phyloP scores from a whole-genome alignment of 2,888 invertebrate genomes.

The Lochmaea crataegi region DNA sequence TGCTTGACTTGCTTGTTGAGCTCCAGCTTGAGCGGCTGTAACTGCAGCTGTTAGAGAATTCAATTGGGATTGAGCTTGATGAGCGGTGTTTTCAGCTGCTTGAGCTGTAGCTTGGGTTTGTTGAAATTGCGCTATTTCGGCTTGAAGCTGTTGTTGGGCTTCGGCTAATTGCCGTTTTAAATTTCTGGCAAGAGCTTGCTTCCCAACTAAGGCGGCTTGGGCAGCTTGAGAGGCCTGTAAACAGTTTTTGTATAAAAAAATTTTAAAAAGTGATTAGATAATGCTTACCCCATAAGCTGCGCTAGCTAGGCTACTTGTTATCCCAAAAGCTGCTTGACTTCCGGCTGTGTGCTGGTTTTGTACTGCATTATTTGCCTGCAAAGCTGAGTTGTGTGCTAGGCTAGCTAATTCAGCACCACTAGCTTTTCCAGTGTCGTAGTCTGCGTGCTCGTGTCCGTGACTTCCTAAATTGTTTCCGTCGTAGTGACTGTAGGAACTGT shows the following conservation, averaged over 20 bases:
- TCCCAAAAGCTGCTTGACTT: slow-evolving; percentile 79
- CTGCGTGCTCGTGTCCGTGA: slow-evolving; percentile 12
- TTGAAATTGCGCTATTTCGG: slow-evolving; percentile 75
- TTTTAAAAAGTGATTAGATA: not conserved
- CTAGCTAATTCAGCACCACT: slow-evolving; percentile 74
- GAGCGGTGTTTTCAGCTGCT: slow-evolving; percentile 75
- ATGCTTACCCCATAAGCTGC: slow-evolving; percentile 68
- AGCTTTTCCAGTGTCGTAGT: slow-evolving; percentile 19
- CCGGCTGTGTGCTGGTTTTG: slow-evolving; percentile 77
- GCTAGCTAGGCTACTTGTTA: slow-evolving; percentile 78
- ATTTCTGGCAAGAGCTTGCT: slow-evolving; percentile 65
- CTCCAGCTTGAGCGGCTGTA: slow-evolving; percentile 52
- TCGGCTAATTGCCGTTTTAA: slow-evolving; percentile 77
- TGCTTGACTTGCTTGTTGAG: slow-evolving; percentile 45
- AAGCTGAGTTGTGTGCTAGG: slow-evolving; percentile 76
- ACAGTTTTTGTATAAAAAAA: not conserved
- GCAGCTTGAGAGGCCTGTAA: slow-evolving; percentile 73
- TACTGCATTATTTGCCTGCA: slow-evolving; percentile 77
- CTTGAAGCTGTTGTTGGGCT: slow-evolving; percentile 73
- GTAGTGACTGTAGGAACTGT: slow-evolving; percentile 22
- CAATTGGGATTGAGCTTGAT: slow-evolving; percentile 74
- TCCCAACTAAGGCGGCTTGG: slow-evolving; percentile 73
- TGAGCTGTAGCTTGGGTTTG: slow-evolving; percentile 76
- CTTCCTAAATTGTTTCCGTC: slow-evolving; percentile 17
- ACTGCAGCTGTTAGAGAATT: slow-evolving; percentile 79